Conservation (phyloP, 2,888 invertebrate species). For the Erebia aethiops region DNA sequence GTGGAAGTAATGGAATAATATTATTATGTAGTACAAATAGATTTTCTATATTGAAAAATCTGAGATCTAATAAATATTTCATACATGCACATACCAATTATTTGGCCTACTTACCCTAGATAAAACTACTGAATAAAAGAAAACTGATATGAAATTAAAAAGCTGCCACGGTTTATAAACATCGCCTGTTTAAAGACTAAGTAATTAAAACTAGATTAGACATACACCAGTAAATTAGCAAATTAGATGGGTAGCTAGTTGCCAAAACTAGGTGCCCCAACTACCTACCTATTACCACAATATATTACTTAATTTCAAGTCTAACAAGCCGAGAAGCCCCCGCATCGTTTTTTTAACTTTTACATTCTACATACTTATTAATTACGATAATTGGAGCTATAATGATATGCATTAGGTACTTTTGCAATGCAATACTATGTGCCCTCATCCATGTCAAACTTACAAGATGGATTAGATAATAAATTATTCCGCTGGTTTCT, state of each 20-base stretch:
- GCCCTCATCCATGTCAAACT: conserved; percentile 55
- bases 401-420: conserved; percentile 25
- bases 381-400: conserved; percentile 37
- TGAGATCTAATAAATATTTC: neutral
- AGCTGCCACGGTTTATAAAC: neutral
- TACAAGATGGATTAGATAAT: conserved; percentile 63
- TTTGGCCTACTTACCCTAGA: neutral
- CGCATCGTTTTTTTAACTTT: conserved; percentile 3
- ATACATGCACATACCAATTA: neutral
- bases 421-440: conserved; percentile 38
- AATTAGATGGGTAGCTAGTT: neutral
- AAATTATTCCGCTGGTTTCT: conserved; percentile 49
- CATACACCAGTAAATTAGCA: conserved; percentile 11
- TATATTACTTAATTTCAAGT: conserved; percentile 17
- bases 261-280: conserved; percentile 10
- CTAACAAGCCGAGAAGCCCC: neutral
- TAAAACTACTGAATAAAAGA: neutral
- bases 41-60: neutral
- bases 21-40: conserved; percentile 2
- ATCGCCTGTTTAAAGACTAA: neutral
- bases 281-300: neutral
- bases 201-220: conserved; percentile 19
- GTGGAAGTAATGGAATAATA: neutral
- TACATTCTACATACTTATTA: conserved; percentile 22
- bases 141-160: neutral